Base-by-base conservation (phyloP, 2,113 vertebrate genomes). In the Nycticryphes semicollaris region DNA sequence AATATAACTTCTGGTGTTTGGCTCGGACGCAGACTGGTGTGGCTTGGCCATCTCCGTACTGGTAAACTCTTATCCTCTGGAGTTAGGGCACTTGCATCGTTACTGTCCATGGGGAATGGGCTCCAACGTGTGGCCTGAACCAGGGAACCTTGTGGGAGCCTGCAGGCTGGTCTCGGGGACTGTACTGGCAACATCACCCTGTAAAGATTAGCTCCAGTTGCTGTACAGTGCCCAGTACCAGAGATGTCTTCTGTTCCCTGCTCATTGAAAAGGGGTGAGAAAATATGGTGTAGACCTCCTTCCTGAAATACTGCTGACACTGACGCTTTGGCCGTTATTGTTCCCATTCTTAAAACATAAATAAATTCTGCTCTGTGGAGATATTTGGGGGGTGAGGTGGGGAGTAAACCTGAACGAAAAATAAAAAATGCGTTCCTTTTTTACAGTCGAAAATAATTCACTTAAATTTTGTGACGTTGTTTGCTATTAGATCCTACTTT, bases 101-200 rank as follows among this genome's bases (percentile, higher is more conserved):
- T 47, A 13, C 30, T 73, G 59, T 69, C 37, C 12, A 1, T 0
- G 0, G 31, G 21, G 50, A 54, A 33, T 3, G 4, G 50, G 50
- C 6, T 5, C 51, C 30, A 7, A 30, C 0, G 3, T 24, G 63
- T 62, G 48, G 11, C 63, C 53, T 33, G 25, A 62, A 7, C 23
- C 27, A 20, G 20, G 69, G 68, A 43, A 23, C 31, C 2, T 0
- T 18, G n/a, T 22, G 60, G 30, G 17, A 74, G 23, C 2, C 3
- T 25, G 35, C 24, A 8, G 48, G 30, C 31, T 37, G 77, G 27
- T 35, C 41, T 39, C 1, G 9, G 20, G 35, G 28, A 78, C 41
- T 1, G 1, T 5, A 3, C 51, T 30, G n/a, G 12, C 6, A 2
- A 6, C 43, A 12, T 16, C 63, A 20, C 20, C 19, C 12, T 21